Percentiles rank a stretch among this genome's conserved stretches.
Evolutionary conservation across 2,888 invertebrate species (phyloP).

Genomic region (Embidobia sp.): DNA sequence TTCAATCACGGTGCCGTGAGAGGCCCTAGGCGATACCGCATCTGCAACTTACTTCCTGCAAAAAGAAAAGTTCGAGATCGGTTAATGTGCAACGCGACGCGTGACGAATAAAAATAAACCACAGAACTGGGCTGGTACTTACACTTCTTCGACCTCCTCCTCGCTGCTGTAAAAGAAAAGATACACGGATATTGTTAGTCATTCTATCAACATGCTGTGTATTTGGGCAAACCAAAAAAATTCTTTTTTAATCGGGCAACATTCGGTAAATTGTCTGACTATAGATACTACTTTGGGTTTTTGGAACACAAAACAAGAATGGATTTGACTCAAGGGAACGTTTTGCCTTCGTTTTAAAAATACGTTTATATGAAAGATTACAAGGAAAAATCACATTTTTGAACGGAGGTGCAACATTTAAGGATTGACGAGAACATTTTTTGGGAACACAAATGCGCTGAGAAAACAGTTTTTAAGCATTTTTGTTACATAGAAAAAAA

Average conservation of each 20-base stretch:
- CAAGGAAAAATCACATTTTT: too few relatives aligned
- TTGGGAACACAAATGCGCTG: not conserved
- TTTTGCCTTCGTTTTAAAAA: too few relatives aligned
- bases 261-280: too few relatives aligned
- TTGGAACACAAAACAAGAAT: not conserved
- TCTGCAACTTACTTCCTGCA: conserved; percentile 83
- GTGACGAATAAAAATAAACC: conserved; percentile 35
- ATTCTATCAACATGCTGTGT: conserved; percentile 42
- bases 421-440: too few relatives aligned
- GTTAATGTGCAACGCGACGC: conserved; percentile 21
- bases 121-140: conserved; percentile 82
- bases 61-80: conserved; percentile 76
- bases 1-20: conserved; percentile 57
- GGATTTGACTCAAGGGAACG: too few relatives aligned
- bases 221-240: too few relatives aligned
- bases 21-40: conserved; percentile 43
- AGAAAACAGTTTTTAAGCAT: not conserved
- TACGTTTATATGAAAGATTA: too few relatives aligned
- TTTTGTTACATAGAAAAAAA: too few relatives aligned
- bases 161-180: conserved; percentile 83
- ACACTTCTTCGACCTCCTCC: conserved; percentile 92
- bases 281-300: too few relatives aligned
- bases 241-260: too few relatives aligned
- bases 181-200: conserved; percentile 72
- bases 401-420: not conserved